Evolutionary conservation across 2,797 vertebrate genomes (phyloP).

Genomic region (Neosalanx taihuensis): DNA sequence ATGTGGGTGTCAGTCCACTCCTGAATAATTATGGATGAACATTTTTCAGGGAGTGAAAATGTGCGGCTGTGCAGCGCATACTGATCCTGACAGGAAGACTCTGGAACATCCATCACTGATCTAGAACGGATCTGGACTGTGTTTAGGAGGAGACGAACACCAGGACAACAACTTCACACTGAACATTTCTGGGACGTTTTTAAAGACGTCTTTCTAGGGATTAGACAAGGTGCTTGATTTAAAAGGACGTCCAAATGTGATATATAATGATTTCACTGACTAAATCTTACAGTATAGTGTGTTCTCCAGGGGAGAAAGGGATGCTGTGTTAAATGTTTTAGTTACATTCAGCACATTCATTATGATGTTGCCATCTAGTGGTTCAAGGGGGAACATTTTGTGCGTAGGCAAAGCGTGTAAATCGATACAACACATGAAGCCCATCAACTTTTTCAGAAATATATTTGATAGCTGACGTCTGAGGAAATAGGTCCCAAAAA

Average conservation of each 20-base stretch:
- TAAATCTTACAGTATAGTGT: not conserved
- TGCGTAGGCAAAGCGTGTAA: not conserved
- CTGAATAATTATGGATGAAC: not conserved
- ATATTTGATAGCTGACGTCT: conserved; percentile 82
- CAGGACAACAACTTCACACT: no score
- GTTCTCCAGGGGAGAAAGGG: not conserved
- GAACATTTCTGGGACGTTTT: no score
- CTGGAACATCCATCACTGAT: no score
- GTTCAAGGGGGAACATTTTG: not conserved
- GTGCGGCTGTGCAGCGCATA: no score
- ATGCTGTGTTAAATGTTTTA: not conserved
- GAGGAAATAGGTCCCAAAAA: conserved; percentile 78
- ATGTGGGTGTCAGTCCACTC: not conserved
- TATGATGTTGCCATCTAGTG: not conserved
- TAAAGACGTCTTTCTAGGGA: no score
- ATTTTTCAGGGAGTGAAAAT: no score
- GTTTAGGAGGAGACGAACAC: no score
- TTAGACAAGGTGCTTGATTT: no score
- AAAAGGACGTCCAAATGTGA: no score
- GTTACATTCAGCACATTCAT: not conserved
- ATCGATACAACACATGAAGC: conserved; percentile 32
- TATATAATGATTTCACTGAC: no score
- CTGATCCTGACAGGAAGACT: no score
- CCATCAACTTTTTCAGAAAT: conserved; percentile 76
- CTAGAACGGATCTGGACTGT: no score